These are phyloP conservation scores for Blastomussa wellsi DNA, from an alignment of 92 coral and sea anemone species.

Conservation along the genomic window DNA sequence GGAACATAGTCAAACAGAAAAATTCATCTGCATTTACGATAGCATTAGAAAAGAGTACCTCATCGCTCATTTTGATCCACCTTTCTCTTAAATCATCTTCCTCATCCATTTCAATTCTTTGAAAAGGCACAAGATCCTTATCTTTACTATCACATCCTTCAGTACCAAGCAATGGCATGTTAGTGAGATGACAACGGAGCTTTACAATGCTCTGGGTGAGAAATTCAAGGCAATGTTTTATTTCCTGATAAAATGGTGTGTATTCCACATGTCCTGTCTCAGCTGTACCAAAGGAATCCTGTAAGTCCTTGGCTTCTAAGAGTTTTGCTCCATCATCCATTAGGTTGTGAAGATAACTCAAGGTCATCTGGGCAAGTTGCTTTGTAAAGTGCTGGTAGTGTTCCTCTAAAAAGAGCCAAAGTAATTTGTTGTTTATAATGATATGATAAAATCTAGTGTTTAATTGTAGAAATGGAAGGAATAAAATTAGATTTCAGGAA, in stretches of 20 bases:
- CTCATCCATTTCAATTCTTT: slow-evolving; percentile 7
- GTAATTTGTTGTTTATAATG: neutral
- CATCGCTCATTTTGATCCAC: slow-evolving; percentile 40
- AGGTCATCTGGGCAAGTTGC: slow-evolving; percentile 92
- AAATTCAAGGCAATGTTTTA: slow-evolving; percentile 38
- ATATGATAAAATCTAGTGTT: neutral
- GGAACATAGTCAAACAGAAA: neutral
- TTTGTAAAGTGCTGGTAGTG: slow-evolving; percentile 92
- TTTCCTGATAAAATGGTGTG: slow-evolving; percentile 13
- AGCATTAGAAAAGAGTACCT: slow-evolving; percentile 9
- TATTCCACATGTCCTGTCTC: neutral
- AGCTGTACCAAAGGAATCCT: neutral
- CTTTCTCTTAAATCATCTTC: slow-evolving; percentile 14
- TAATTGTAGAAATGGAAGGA: neutral
- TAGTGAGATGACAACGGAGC: slow-evolving; percentile 67
- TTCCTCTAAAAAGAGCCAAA: slow-evolving; percentile 59
- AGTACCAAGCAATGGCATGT: slow-evolving; percentile 54
- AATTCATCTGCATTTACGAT: neutral
- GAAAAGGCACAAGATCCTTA: neutral
- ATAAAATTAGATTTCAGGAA: neutral
- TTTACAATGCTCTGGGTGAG: slow-evolving; percentile 69
- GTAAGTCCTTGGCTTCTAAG: slow-evolving; percentile 51
- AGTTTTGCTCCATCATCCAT: slow-evolving; percentile 84
- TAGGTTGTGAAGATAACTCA: slow-evolving; percentile 78
- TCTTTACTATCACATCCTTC: neutral